A percentile compares a stretch with the other conserved stretches of the same genome.
These are phyloP conservation scores for Coenonympha arcania DNA, from an alignment of 2,888 invertebrate species.

Conservation along the genomic window DNA sequence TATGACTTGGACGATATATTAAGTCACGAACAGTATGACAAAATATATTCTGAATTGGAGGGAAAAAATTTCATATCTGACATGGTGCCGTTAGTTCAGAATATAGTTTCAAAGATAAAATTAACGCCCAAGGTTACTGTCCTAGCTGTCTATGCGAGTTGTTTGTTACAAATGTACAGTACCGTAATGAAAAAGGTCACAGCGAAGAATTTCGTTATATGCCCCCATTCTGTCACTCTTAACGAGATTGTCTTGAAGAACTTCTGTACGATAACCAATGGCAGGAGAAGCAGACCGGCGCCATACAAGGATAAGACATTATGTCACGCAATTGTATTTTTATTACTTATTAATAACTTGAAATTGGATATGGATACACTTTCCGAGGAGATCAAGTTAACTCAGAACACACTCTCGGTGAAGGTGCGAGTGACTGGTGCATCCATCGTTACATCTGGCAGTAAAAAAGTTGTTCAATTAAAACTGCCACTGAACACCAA, in stretches of 20 bases:
- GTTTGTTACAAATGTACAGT: constrained; percentile 39
- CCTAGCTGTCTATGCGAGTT: constrained; percentile 48
- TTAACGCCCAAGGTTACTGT: constrained; percentile 38
- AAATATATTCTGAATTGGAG: constrained; percentile 46
- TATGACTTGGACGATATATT: constrained; percentile 64
- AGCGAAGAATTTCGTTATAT: constrained; percentile 44
- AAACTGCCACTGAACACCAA: constrained; percentile 46
- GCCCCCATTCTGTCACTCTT: constrained; percentile 44
- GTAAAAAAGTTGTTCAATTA: constrained; percentile 47
- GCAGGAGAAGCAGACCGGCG: constrained; percentile 40
- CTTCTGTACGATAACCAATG: constrained; percentile 40
- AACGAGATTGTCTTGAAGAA: constrained; percentile 47
- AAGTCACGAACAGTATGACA: constrained; percentile 51
- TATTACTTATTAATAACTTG: constrained; percentile 52
- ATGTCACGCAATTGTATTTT: constrained; percentile 54
- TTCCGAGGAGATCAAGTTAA: constrained; percentile 43
- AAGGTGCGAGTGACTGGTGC: constrained; percentile 54
- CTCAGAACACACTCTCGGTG: constrained; percentile 36
- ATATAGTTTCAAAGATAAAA: constrained; percentile 30
- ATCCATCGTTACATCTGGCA: constrained; percentile 34
- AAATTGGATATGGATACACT: constrained; percentile 49
- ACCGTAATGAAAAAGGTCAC: constrained; percentile 39
- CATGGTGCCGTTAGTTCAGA: constrained; percentile 39
- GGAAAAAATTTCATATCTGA: constrained; percentile 39
- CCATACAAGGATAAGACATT: constrained; percentile 56